Conservation (phyloP, 2,797 vertebrate genomes). For the Siniperca undulata region DNA sequence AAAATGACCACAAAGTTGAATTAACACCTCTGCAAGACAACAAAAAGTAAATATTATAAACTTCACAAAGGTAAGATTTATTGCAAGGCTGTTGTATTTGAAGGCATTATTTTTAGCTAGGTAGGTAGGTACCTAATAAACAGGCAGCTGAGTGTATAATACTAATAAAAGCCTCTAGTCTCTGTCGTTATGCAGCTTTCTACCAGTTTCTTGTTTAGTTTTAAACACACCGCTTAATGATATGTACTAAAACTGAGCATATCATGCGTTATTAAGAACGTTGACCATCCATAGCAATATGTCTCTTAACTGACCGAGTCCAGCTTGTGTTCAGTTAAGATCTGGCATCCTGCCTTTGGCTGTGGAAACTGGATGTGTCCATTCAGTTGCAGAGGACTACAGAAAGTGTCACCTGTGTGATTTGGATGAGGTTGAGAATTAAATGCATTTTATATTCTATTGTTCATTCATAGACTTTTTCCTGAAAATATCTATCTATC, state of each 20-base stretch:
- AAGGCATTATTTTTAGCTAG: not conserved
- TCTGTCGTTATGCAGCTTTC: not conserved
- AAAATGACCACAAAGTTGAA: not conserved
- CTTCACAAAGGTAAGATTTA: not conserved
- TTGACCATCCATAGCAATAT: not conserved
- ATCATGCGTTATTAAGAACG: not conserved
- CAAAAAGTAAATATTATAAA: not conserved
- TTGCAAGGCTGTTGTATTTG: not conserved
- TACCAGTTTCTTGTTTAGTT: not conserved
- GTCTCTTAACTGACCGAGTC: too few species aligned
- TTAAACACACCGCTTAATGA: not conserved
- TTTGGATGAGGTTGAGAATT: too few species aligned
- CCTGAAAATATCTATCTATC: too few species aligned
- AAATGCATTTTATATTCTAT: too few species aligned
- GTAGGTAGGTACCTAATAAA: not conserved
- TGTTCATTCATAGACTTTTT: too few species aligned
- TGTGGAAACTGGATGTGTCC: not conserved
- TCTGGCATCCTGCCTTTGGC: not conserved
- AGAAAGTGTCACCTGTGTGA: too few species aligned
- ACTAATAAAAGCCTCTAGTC: not conserved
- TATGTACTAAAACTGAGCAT: too few species aligned
- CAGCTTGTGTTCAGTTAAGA: not conserved
- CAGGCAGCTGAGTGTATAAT: not conserved
- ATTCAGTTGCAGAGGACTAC: too few species aligned
- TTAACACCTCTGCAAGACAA: not conserved